phyloP scores from a whole-genome alignment of 2,113 vertebrate genomes.

The Rostratula benghalensis region DNA sequence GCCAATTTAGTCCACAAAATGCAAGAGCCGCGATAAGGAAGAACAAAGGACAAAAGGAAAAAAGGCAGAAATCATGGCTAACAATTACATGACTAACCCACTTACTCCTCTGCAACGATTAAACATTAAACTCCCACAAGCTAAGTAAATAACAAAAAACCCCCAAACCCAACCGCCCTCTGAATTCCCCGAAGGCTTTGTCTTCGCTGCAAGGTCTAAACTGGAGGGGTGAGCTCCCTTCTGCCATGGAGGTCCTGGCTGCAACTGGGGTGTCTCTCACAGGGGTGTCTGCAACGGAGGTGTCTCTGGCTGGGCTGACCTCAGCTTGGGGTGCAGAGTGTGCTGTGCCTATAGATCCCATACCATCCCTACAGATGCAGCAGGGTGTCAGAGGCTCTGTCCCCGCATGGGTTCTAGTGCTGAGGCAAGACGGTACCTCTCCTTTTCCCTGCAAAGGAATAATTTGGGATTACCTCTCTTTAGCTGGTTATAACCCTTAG shows the following conservation, averaged over 20 bases:
- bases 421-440: not conserved
- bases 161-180: not conserved
- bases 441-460: not conserved
- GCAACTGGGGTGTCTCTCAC: not conserved
- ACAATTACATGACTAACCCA: slow-evolving; percentile 38
- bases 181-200: slow-evolving; percentile 37
- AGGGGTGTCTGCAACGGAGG: not conserved
- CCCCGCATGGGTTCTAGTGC: not conserved
- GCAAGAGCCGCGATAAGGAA: not conserved
- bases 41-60: slow-evolving; percentile 57
- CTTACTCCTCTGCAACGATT: slow-evolving; percentile 25
- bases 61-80: slow-evolving; percentile 27
- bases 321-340: not conserved
- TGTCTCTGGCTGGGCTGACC: not conserved
- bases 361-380: not conserved
- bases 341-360: not conserved
- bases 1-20: not conserved
- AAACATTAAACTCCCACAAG: slow-evolving; percentile 60
- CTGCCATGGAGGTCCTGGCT: not conserved
- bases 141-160: slow-evolving; percentile 19
- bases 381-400: not conserved
- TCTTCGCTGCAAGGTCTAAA: not conserved
- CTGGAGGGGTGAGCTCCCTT: not conserved
- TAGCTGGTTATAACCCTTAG: not conserved
- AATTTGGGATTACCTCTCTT: not conserved